phyloP scores from a whole-genome alignment of 2,797 vertebrate genomes.

The Fistularia commersonii region DNA sequence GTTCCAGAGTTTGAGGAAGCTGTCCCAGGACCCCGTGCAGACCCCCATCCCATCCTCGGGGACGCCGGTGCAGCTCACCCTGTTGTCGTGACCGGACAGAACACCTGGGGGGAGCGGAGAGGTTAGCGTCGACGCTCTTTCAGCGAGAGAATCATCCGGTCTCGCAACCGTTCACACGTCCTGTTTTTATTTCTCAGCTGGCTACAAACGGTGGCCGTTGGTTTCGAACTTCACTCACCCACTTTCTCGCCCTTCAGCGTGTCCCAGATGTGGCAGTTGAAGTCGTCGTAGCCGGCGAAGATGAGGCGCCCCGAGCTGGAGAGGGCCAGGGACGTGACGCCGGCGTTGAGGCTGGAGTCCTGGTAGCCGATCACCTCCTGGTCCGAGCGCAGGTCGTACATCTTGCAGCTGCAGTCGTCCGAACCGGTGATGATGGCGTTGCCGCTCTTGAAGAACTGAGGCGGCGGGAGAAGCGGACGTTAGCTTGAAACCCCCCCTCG shows the following conservation, averaged over 20 bases:
- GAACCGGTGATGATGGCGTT: conserved; percentile 88
- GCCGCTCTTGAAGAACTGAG: conserved; percentile 85
- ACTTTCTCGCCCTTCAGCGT: conserved; percentile 77
- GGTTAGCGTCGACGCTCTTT: too few relatives aligned
- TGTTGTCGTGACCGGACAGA: conserved; percentile 94
- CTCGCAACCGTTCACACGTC: too few relatives aligned
- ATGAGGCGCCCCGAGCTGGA: conserved; percentile 83
- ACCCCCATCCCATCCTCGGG: conserved; percentile 90
- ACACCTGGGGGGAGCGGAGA: conserved; percentile 60
- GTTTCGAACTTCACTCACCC: conserved; percentile 72
- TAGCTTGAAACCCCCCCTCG: background rate
- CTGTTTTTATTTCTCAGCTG: too few relatives aligned
- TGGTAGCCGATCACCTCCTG: conserved; percentile 72
- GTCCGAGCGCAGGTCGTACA: conserved; percentile 84
- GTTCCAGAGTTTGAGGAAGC: conserved; percentile 98
- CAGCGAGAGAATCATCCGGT: too few relatives aligned
- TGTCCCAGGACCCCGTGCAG: conserved; percentile 97
- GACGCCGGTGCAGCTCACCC: conserved; percentile 95
- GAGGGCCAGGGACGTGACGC: conserved; percentile 74
- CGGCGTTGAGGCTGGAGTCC: conserved; percentile 64
- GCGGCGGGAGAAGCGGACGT: background rate
- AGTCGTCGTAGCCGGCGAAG: conserved; percentile 93
- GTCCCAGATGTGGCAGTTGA: conserved; percentile 99
- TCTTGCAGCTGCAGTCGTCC: conserved; percentile 88
- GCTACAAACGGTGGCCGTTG: too few relatives aligned